Evolutionary conservation across 2,888 invertebrate species (phyloP).

Genomic region (Cheilosia scutellata): DNA sequence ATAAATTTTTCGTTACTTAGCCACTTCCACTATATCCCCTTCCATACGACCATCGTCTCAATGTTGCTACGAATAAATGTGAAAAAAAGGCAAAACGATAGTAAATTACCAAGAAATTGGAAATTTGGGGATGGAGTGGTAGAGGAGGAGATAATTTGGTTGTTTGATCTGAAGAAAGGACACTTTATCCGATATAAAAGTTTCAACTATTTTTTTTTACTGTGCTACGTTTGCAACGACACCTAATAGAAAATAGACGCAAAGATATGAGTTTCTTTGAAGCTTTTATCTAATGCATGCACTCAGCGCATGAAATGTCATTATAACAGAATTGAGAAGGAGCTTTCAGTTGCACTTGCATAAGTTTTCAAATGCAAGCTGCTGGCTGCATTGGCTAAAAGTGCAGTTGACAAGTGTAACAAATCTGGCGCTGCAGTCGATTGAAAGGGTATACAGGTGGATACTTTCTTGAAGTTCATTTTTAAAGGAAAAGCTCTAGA

Average conservation of each 20-base stretch:
- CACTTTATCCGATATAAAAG: constrained; percentile 13
- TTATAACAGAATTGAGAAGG: constrained; percentile 48
- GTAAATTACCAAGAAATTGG: constrained; percentile 29
- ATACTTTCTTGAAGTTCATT: background rate
- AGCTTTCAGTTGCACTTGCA: constrained; percentile 55
- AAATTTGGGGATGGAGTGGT: background rate
- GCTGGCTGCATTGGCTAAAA: constrained; percentile 51
- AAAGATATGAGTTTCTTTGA: background rate
- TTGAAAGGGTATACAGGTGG: constrained; percentile 8
- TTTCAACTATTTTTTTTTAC: background rate
- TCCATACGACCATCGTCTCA: constrained; percentile 1
- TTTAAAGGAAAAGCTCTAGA: constrained; percentile 6
- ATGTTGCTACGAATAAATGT: background rate
- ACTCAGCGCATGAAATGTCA: constrained; percentile 9
- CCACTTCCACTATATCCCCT: constrained; percentile 22
- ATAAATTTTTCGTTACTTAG: constrained; percentile 37
- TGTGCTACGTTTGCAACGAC: constrained; percentile 45
- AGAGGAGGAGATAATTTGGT: background rate
- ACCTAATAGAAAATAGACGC: constrained; percentile 67
- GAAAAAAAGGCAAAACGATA: constrained; percentile 12
- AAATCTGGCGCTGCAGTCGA: constrained; percentile 64
- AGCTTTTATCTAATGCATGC: constrained; percentile 68
- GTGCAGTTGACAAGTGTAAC: constrained; percentile 29
- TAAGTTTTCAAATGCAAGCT: constrained; percentile 40
- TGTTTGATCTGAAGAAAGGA: background rate